Conservation (phyloP, 2,888 invertebrate genomes). For the Andricus curvator region DNA sequence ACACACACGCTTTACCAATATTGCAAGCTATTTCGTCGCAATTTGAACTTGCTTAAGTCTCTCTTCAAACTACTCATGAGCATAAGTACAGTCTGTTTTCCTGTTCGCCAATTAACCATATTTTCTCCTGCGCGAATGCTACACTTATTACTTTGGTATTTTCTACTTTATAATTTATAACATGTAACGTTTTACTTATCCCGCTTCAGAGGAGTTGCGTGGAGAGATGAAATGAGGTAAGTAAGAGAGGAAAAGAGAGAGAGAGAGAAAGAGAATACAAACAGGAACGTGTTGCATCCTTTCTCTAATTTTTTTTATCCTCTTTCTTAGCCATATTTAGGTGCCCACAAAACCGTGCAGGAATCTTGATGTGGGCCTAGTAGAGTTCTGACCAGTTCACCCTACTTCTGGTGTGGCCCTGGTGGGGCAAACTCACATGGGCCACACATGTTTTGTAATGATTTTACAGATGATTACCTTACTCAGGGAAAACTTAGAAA, state of each 20-base stretch:
- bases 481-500: not conserved
- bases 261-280: not conserved
- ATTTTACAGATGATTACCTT: no score
- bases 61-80: not conserved
- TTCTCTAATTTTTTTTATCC: not conserved
- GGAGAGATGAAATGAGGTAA: conserved; percentile 20
- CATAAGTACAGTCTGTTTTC: conserved; percentile 2
- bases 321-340: conserved; percentile 18
- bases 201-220: not conserved
- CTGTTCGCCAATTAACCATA: conserved; percentile 23
- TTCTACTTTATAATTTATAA: not conserved
- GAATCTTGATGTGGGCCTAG: no score
- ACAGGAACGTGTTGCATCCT: conserved; percentile 16
- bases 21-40: not conserved
- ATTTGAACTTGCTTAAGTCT: not conserved
- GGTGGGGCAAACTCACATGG: no score
- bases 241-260: not conserved
- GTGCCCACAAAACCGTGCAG: not conserved
- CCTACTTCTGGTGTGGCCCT: no score
- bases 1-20: not conserved
- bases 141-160: conserved; percentile 16
- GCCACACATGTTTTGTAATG: no score
- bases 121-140: conserved; percentile 14
- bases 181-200: not conserved
- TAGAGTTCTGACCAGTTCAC: no score